Evolutionary conservation across 2,113 vertebrate species (phyloP).

Genomic region (Nanorana parkeri): DNA sequence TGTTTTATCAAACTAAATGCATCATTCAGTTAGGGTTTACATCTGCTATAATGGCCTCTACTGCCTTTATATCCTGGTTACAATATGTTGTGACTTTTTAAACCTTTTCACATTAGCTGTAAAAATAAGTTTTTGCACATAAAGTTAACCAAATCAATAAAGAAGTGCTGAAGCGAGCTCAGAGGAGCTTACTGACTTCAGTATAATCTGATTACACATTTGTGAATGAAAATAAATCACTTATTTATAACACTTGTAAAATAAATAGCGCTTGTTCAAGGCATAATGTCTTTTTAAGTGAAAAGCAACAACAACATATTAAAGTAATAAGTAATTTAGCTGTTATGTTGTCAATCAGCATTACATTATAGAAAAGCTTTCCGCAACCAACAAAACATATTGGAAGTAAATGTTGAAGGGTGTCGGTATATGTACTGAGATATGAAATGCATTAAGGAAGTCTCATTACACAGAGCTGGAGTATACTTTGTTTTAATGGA

Average conservation of each 20-base stretch:
- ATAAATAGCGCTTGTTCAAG: constrained; percentile 25
- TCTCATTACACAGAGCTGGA: constrained; percentile 8
- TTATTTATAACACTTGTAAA: constrained; percentile 13
- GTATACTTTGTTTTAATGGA: constrained; percentile 25
- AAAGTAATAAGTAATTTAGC: constrained; percentile 38
- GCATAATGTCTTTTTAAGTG: constrained; percentile 24
- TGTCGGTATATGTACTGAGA: constrained; percentile 8
- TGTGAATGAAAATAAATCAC: constrained; percentile 22
- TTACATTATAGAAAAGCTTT: constrained; percentile 4
- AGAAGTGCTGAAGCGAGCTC: not conserved
- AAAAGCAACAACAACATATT: constrained; percentile 35
- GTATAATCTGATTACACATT: constrained; percentile 34
- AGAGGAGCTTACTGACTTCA: not conserved
- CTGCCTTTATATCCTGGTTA: too few species aligned
- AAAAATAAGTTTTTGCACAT: too few species aligned
- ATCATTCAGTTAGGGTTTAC: too few species aligned
- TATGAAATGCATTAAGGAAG: constrained; percentile 23
- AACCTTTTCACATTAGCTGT: too few species aligned
- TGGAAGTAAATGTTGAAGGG: constrained; percentile 1
- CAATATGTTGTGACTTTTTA: too few species aligned
- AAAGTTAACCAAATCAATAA: not conserved
- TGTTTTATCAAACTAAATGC: too few species aligned
- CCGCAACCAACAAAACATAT: not conserved
- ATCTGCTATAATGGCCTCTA: too few species aligned
- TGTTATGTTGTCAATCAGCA: constrained; percentile 35